Conservation (phyloP, 1,140 invertebrate genomes). For the Latrodectus geometricus region DNA sequence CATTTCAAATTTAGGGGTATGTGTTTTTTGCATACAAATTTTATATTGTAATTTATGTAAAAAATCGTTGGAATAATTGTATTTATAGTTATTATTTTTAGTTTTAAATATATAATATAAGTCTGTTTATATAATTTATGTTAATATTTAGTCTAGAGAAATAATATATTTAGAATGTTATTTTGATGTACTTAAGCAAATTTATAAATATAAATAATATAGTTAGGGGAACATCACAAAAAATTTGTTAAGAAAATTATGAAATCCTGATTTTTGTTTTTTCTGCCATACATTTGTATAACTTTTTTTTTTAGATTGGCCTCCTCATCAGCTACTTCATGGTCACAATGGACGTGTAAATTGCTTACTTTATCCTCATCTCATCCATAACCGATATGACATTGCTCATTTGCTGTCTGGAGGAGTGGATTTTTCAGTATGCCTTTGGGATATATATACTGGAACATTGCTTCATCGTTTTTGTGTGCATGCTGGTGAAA, state of each 20-base stretch:
- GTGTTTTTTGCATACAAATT: too few species aligned
- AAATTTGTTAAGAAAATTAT: not conserved
- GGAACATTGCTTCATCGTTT: conserved; percentile 92
- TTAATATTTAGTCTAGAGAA: too few species aligned
- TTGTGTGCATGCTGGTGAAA: conserved; percentile 89
- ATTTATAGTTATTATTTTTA: too few species aligned
- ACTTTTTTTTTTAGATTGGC: conserved; percentile 78
- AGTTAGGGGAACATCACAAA: not conserved
- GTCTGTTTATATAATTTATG: too few species aligned
- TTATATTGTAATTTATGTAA: too few species aligned
- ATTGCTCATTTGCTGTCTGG: conserved; percentile 92
- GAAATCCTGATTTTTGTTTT: not conserved
- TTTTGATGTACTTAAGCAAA: too few species aligned
- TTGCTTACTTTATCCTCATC: conserved; percentile 94
- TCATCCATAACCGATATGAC: conserved; percentile 93
- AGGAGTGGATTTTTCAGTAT: conserved; percentile 97
- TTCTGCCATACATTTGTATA: not conserved
- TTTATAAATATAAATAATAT: not conserved
- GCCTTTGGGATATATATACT: conserved; percentile 95
- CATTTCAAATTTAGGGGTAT: too few species aligned
- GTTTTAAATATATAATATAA: too few species aligned
- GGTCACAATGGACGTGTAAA: conserved; percentile 96
- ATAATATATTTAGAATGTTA: not conserved
- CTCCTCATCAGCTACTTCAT: conserved; percentile 86
- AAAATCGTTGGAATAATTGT: too few species aligned